Evolutionary conservation across 2,113 vertebrate species (phyloP).

Genomic region (Salvelinus sp.): DNA sequence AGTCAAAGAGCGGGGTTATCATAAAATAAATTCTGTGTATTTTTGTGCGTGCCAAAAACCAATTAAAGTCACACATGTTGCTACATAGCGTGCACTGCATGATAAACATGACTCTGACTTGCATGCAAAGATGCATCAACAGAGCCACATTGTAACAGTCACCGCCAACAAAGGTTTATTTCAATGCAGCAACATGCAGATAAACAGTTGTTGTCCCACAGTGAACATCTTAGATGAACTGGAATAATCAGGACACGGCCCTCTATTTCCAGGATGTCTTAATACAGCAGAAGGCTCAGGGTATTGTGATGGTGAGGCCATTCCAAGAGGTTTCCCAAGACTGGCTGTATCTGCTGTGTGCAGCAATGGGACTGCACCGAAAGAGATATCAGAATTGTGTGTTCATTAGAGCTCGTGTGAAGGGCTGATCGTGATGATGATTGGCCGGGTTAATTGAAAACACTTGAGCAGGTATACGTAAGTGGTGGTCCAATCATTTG

Average conservation of each 20-base stretch:
- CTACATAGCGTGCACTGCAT: neutral
- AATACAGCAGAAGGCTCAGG: too few relatives aligned
- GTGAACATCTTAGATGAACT: neutral
- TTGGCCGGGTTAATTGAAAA: slow-evolving; percentile 64
- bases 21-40: neutral
- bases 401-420: slow-evolving; percentile 41
- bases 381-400: slow-evolving; percentile 17
- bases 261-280: too few relatives aligned
- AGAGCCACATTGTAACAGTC: neutral
- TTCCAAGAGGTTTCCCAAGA: neutral
- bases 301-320: neutral
- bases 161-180: neutral
- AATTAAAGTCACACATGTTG: neutral
- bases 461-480: slow-evolving; percentile 44
- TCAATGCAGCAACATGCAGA: neutral
- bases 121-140: neutral
- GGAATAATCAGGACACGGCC: neutral
- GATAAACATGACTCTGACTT: neutral
- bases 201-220: neutral
- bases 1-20: slow-evolving; percentile 1
- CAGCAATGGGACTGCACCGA: neutral
- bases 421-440: slow-evolving; percentile 57
- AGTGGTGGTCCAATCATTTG: slow-evolving; percentile 59
- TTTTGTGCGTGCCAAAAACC: neutral
- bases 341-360: neutral